A percentile compares a stretch with the other conserved stretches of the same genome.
phyloP scores from a whole-genome alignment of 1,140 invertebrate genomes.

The Muscidifurax raptorellus region DNA sequence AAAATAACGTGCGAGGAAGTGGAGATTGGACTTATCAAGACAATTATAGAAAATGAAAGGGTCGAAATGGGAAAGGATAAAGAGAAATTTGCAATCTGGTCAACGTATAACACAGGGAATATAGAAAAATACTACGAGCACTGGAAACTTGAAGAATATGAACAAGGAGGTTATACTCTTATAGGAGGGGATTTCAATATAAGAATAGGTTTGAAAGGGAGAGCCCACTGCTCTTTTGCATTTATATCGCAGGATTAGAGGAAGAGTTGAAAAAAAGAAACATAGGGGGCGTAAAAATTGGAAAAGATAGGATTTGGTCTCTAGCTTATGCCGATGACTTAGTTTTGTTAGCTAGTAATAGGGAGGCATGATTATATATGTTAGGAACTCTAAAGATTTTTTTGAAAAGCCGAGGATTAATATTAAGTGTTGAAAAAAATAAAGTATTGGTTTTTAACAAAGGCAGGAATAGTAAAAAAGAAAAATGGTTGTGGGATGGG shows the following conservation, averaged over 20 bases:
- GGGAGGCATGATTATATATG: no score
- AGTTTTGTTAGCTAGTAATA: no score
- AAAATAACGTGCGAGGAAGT: neutral
- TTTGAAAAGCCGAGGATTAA: no score
- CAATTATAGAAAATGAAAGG: no score
- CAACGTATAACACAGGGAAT: neutral
- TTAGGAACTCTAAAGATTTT: no score
- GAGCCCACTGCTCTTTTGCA: conserved; percentile 48
- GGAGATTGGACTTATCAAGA: neutral
- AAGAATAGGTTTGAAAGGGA: neutral
- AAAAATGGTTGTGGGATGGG: no score
- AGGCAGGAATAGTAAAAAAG: no score
- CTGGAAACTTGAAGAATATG: neutral
- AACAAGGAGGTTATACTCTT: neutral
- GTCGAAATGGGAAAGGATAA: neutral
- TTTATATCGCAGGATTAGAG: conserved; percentile 50
- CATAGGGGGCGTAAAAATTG: conserved; percentile 24
- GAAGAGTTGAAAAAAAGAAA: conserved; percentile 4
- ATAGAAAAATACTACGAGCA: no score
- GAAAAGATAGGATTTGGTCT: neutral
- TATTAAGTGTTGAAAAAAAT: no score
- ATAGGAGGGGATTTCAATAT: conserved; percentile 21
- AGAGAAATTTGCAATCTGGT: neutral
- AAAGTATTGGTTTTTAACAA: neutral
- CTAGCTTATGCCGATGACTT: conserved; percentile 47